These are phyloP conservation scores for Neodiprion lecontei DNA, from an alignment of 1,140 invertebrate genomes.

Conservation along the genomic window DNA sequence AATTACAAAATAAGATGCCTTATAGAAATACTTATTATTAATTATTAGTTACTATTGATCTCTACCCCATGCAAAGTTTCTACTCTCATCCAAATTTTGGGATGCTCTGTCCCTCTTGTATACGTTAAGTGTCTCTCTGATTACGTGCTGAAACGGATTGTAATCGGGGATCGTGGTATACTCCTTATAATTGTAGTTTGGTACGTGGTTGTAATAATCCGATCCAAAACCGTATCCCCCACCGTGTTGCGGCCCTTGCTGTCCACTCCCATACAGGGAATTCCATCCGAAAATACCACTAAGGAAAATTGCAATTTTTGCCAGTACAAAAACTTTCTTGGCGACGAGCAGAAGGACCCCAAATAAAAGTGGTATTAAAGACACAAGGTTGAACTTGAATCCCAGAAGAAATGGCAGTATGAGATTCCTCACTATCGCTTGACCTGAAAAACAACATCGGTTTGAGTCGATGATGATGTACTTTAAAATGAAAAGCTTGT, in stretches of 20 bases:
- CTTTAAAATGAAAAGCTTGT: not conserved
- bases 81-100: conserved; percentile 34
- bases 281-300: conserved; percentile 70
- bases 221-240: conserved; percentile 22
- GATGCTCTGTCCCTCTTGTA: conserved; percentile 43
- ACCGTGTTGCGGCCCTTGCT: not conserved
- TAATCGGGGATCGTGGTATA: conserved; percentile 25
- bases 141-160: conserved; percentile 46
- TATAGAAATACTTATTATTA: not conserved
- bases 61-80: conserved; percentile 48
- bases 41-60: not conserved
- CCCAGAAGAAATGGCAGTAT: conserved; percentile 76
- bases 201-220: conserved; percentile 17
- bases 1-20: not conserved
- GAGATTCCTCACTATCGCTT: conserved; percentile 71
- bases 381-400: conserved; percentile 77
- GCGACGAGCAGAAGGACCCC: conserved; percentile 72
- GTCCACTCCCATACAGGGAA: conserved; percentile 33
- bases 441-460: conserved; percentile 64
- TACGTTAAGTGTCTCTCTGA: conserved; percentile 55
- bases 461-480: not conserved
- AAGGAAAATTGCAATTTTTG: conserved; percentile 74
- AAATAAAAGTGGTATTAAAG: conserved; percentile 74
- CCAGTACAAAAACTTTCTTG: conserved; percentile 76
- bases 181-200: not conserved